phyloP scores from a whole-genome alignment of 2,888 invertebrate genomes.

The Mesorhabditis sp. region DNA sequence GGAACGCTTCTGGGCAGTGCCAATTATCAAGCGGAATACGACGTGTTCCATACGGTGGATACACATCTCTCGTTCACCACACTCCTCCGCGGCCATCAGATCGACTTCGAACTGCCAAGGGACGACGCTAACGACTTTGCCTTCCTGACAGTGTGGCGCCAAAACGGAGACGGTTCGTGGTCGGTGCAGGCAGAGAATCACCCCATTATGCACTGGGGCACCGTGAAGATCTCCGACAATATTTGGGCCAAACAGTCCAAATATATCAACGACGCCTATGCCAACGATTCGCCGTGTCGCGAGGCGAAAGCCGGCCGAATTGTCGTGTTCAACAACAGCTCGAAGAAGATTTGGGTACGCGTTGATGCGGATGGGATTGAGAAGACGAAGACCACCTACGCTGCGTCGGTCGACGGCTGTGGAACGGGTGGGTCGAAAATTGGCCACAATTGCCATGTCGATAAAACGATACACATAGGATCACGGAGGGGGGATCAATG shows the following conservation, averaged over 20 bases:
- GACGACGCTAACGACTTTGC: not conserved
- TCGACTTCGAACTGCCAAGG: not conserved
- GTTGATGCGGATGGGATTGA: not conserved
- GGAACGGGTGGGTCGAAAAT: too few species aligned
- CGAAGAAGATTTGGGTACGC: not conserved
- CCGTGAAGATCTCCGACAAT: not conserved
- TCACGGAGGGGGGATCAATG: too few species aligned
- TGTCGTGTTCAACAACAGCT: not conserved
- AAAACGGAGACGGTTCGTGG: not conserved
- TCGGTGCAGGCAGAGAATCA: not conserved
- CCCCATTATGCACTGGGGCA: not conserved
- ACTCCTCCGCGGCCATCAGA: not conserved
- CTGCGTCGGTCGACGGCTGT: not conserved
- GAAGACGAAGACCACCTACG: not conserved
- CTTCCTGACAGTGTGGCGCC: not conserved
- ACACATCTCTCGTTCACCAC: not conserved
- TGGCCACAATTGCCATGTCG: too few species aligned
- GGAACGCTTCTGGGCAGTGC: too few species aligned
- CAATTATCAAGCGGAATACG: too few species aligned
- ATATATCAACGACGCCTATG: too few species aligned
- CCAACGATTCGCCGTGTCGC: too few species aligned
- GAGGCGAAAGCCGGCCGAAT: not conserved
- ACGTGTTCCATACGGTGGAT: not conserved
- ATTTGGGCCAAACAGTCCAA: not conserved
- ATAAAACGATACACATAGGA: too few species aligned